These are phyloP conservation scores for Boloria selene DNA, from an alignment of 2,888 invertebrate species.

Conservation along the genomic window DNA sequence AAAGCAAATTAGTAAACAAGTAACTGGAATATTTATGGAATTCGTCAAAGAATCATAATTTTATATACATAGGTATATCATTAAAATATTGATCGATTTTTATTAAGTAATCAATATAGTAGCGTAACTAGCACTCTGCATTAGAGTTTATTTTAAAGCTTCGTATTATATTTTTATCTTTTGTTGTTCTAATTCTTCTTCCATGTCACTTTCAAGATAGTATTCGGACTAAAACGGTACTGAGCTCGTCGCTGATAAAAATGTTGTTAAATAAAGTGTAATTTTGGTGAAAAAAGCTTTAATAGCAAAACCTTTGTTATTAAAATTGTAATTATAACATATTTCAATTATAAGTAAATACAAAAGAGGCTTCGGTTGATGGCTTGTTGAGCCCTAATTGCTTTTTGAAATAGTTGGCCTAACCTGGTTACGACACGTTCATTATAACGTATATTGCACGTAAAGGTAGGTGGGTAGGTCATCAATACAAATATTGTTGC, in stretches of 20 bases:
- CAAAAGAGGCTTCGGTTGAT: conserved; percentile 17
- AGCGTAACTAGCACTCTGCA: not conserved
- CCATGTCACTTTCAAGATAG: too few species aligned
- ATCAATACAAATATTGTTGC: conserved; percentile 20
- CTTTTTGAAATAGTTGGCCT: conserved; percentile 31
- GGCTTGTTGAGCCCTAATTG: conserved; percentile 31
- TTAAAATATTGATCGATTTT: not conserved
- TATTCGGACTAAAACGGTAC: too few species aligned
- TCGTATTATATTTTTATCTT: too few species aligned
- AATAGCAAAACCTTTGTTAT: not conserved
- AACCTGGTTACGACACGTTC: conserved; percentile 31
- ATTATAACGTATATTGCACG: conserved; percentile 27
- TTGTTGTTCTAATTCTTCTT: too few species aligned
- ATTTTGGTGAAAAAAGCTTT: not conserved
- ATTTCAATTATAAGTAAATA: conserved; percentile 24
- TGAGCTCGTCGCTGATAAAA: too few species aligned
- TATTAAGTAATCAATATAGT: not conserved
- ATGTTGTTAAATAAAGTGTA: too few species aligned
- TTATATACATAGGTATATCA: not conserved
- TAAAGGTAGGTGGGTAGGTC: conserved; percentile 5
- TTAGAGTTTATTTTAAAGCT: not conserved
- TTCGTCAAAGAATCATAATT: not conserved
- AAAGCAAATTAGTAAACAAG: not conserved
- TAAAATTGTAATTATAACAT: conserved; percentile 9
- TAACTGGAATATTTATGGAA: too few species aligned